A percentile compares a stretch with the other conserved stretches of the same genome.
Evolutionary conservation across 2,888 invertebrate genomes (phyloP).

Genomic region (Patella ulyssiponensis): DNA sequence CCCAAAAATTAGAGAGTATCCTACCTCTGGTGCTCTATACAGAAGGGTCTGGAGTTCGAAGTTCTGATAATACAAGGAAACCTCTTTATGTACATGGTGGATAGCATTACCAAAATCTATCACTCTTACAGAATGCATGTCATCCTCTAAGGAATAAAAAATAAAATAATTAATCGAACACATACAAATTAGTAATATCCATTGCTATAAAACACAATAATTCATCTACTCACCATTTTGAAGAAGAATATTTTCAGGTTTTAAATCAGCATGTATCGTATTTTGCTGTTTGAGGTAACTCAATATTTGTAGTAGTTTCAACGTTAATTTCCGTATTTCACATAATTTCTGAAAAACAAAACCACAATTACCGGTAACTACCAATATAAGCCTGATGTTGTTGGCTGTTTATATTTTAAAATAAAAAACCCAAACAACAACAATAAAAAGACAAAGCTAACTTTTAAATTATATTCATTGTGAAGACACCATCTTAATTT

Average conservation of each 20-base stretch:
- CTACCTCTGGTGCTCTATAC: slow-evolving; percentile 69
- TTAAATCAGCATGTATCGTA: slow-evolving; percentile 68
- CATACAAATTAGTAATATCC: not conserved
- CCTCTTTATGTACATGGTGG: slow-evolving; percentile 60
- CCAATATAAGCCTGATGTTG: too few relatives aligned
- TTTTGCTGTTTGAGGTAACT: slow-evolving; percentile 65
- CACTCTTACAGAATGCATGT: slow-evolving; percentile 56
- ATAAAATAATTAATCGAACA: not conserved
- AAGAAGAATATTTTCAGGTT: slow-evolving; percentile 67
- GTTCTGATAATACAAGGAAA: slow-evolving; percentile 67
- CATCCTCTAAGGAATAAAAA: slow-evolving; percentile 49
- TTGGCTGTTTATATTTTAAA: too few relatives aligned
- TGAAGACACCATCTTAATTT: too few relatives aligned
- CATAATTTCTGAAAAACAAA: slow-evolving; percentile 36
- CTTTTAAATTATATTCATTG: too few relatives aligned
- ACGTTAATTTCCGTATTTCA: slow-evolving; percentile 53
- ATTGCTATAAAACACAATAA: not conserved
- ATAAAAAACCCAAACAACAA: too few relatives aligned
- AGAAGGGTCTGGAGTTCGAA: slow-evolving; percentile 67
- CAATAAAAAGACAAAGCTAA: too few relatives aligned
- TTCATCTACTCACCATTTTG: slow-evolving; percentile 48
- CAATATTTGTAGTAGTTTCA: slow-evolving; percentile 55
- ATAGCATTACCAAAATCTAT: slow-evolving; percentile 69
- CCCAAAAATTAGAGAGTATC: not conserved
- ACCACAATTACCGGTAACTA: too few relatives aligned